These are phyloP conservation scores for Euleptes europaea DNA, from an alignment of 2,113 vertebrate species.

Conservation along the genomic window DNA sequence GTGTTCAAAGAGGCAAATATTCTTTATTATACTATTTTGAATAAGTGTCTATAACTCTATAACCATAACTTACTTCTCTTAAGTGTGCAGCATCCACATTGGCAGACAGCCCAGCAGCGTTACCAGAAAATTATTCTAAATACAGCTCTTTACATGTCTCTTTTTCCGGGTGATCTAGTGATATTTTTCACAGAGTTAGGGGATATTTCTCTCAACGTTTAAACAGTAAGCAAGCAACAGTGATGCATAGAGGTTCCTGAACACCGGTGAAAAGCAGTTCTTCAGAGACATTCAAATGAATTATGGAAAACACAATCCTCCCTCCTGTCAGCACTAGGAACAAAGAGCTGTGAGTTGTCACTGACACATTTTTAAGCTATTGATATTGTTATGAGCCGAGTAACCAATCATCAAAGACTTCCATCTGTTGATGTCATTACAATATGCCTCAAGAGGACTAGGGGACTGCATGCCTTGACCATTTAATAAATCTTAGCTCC, in stretches of 20 bases:
- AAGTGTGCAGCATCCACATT: not conserved
- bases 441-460: not conserved
- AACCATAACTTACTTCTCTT: not conserved
- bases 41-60: no score
- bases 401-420: not conserved
- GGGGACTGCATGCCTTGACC: not conserved
- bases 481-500: not conserved
- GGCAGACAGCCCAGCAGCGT: not conserved
- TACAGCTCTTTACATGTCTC: not conserved
- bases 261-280: not conserved
- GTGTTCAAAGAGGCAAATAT: no score
- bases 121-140: not conserved
- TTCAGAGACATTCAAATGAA: not conserved
- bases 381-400: not conserved
- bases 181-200: not conserved
- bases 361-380: not conserved
- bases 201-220: not conserved
- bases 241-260: not conserved
- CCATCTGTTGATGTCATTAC: constrained; percentile 1
- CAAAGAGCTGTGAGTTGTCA: not conserved
- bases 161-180: not conserved
- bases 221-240: not conserved
- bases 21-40: no score
- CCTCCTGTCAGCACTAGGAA: not conserved
- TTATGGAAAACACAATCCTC: not conserved